Percentiles rank a stretch among this genome's conserved stretches.
Conservation (phyloP, 1,140 invertebrate species). For the Drosophila pruinosa region DNA sequence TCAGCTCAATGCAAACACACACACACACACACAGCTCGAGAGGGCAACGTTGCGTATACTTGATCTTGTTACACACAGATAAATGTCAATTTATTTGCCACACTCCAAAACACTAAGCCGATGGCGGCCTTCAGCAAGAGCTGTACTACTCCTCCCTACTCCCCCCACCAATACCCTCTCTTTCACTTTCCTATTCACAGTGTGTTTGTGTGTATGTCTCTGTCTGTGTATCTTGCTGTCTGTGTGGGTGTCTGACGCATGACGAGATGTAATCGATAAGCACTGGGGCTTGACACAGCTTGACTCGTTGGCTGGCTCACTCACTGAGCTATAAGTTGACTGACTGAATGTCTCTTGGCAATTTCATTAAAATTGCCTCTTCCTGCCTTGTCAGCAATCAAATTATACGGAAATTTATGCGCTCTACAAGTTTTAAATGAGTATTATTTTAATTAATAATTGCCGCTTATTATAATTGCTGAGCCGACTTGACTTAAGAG, state of each 20-base stretch:
- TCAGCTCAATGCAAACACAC: constrained; percentile 38
- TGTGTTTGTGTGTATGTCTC: constrained; percentile 4
- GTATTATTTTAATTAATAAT: constrained; percentile 67
- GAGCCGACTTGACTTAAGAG: too few relatives aligned
- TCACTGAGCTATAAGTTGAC: constrained; percentile 12
- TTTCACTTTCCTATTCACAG: not conserved
- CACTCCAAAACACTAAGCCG: constrained; percentile 76
- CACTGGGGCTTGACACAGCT: constrained; percentile 49
- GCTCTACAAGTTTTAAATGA: constrained; percentile 66
- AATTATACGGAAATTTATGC: constrained; percentile 69
- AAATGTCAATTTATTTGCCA: constrained; percentile 81
- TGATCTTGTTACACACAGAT: constrained; percentile 79
- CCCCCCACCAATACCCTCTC: not conserved
- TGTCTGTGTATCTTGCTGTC: constrained; percentile 5
- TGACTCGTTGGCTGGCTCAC: constrained; percentile 38
- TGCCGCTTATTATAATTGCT: constrained; percentile 27
- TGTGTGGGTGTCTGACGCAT: constrained; percentile 28
- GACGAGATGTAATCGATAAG: constrained; percentile 74
- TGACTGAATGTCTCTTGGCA: constrained; percentile 46
- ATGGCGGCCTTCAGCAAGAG: constrained; percentile 34
- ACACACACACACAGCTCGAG: not conserved
- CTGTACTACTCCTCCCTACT: not conserved
- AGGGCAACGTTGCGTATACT: constrained; percentile 69
- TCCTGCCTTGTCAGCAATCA: constrained; percentile 38
- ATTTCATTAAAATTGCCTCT: constrained; percentile 60